Evolutionary conservation across 2,113 vertebrate species (phyloP).

Genomic region (Sphaerodactylus townsendi): DNA sequence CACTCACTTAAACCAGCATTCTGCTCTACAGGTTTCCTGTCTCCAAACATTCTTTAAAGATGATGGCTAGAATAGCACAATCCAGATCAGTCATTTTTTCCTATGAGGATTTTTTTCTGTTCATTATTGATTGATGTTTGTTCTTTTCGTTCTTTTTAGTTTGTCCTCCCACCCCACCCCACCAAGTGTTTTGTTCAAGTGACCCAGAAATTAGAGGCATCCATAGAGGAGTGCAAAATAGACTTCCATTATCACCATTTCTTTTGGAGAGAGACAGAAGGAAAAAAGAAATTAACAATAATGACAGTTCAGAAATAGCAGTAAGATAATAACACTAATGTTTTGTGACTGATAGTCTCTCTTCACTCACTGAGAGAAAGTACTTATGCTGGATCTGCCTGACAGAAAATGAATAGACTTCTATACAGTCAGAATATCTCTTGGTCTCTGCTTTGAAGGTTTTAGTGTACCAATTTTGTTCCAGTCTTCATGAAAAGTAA

Average conservation of each 20-base stretch:
- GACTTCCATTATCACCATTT: neutral
- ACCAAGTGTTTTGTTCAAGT: neutral
- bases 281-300: conserved; percentile 41
- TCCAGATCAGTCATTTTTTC: too few relatives aligned
- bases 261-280: neutral
- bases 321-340: conserved; percentile 29
- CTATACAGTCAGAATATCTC: conserved; percentile 19
- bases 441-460: conserved; percentile 3
- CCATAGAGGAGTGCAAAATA: neutral
- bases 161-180: neutral
- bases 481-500: conserved; percentile 38
- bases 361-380: conserved; percentile 31
- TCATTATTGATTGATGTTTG: neutral
- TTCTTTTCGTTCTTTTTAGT: neutral
- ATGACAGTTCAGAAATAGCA: conserved; percentile 34
- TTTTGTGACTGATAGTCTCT: conserved; percentile 20
- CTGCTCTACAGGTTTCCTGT: too few relatives aligned
- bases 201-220: neutral
- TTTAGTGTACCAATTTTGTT: conserved; percentile 40
- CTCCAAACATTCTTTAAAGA: neutral
- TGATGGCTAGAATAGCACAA: too few relatives aligned
- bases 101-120: neutral
- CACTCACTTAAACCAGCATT: too few relatives aligned
- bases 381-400: conserved; percentile 36
- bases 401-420: conserved; percentile 21